Evolutionary conservation across 2,888 invertebrate species (phyloP).

Genomic region (Lottia gigantea): DNA sequence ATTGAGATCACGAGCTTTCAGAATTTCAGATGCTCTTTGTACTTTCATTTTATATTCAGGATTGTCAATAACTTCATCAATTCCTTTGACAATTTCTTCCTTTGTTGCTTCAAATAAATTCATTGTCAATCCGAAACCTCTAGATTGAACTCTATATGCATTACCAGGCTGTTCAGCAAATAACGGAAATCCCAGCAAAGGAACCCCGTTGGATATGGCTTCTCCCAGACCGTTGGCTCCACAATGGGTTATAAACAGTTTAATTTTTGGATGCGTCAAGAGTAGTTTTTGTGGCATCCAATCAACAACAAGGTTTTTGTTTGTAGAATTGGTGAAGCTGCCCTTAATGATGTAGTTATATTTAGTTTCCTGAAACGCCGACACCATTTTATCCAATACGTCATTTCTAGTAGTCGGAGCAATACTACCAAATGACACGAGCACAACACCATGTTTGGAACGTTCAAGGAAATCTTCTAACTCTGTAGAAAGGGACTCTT

Average conservation of each 20-base stretch:
- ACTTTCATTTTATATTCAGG: constrained; percentile 30
- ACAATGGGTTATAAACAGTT: constrained; percentile 48
- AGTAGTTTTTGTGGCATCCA: constrained; percentile 52
- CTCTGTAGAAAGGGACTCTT: constrained; percentile 26
- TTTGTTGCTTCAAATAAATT: constrained; percentile 29
- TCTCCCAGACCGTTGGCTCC: constrained; percentile 48
- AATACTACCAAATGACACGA: constrained; percentile 43
- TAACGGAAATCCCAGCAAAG: constrained; percentile 43
- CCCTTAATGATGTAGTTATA: neutral
- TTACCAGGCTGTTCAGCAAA: constrained; percentile 41
- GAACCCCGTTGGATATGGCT: constrained; percentile 46
- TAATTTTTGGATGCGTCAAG: constrained; percentile 39
- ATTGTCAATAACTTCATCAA: constrained; percentile 32
- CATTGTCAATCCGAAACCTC: constrained; percentile 39
- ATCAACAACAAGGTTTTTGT: constrained; percentile 20
- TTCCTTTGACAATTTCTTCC: constrained; percentile 26
- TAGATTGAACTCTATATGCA: constrained; percentile 29
- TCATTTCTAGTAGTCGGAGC: neutral
- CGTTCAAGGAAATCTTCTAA: constrained; percentile 32
- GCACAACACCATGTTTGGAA: constrained; percentile 36
- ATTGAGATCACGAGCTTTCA: constrained; percentile 23
- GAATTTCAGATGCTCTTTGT: constrained; percentile 34
- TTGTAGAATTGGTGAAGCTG: neutral
- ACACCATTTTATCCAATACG: neutral
- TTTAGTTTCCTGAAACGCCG: neutral